Base-by-base conservation (phyloP, 2,888 invertebrate genomes). In the Mactromeris polynyma region DNA sequence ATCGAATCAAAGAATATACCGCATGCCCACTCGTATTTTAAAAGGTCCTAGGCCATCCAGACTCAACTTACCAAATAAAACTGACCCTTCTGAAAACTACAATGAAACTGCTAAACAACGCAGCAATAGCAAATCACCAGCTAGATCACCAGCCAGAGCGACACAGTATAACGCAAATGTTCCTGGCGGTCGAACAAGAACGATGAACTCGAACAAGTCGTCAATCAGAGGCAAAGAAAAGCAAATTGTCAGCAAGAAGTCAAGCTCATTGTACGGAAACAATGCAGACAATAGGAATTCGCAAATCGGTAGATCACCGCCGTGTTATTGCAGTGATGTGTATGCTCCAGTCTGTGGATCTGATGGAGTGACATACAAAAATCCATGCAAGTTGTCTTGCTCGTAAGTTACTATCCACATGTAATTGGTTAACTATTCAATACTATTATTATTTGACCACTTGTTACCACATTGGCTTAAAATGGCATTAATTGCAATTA, bases 291-390 rank as follows among this genome's bases (percentile, higher is more conserved):
- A 9, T n/a, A 14, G 33, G 31, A 33, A 33, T 33, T 14, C 33
- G 19, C 17, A 33, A 36, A 17, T 33, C 14, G 38, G n/a, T 19
- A 36, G 36, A 78, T 7, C 77, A 14, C 33, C 33, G 1, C 11
- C 77, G 9, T 86, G 86, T 31, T 7, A 54, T 19, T 86, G 86
- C 26, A 81, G 69, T 78, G 82, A 77, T 21, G 31, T 73, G 7
- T 82, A 82, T 54, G 80, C 83, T 36, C 80, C 80, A 2, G 84
- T 88, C 14, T 88, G 87, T 77, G 87, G 87, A 0, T 73, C 80
- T 14, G 73, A 88, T 36, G 88, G 85, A 64, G 69, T 81, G 51
- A 88, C 88, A 6, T 88, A 88, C 58, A 78, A 77, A 46, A 88
- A 88, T 69, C 81, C 78, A 19, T 88, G 88, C 38, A 51, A 46